Evolutionary conservation across 2,113 vertebrate species (phyloP), one percentile per base, ranked within the genome.

Genomic region (human (Homo sapiens)): DNA sequence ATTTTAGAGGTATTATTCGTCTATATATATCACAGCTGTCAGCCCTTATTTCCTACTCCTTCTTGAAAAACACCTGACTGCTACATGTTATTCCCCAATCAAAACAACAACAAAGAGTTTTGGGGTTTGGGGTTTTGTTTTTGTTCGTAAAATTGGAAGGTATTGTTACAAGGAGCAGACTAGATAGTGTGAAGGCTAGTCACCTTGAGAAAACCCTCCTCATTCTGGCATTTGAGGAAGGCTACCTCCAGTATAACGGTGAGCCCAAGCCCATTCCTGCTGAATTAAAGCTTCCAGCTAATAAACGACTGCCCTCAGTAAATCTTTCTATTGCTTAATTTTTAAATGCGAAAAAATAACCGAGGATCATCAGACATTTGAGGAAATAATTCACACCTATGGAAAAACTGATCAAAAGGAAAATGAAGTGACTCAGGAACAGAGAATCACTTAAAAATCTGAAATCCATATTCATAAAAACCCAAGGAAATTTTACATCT

Each of bases 401-500:
- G 57, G 23, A 25, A 92, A 80, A 93, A 52, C 10, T 22, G 76
- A 88, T 61, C n/a, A 43, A 78, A 89, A 89, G 14, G 30, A 35
- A 89, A 96, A 64, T 35, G 23, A 96, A 18, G 11, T 45, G 57
- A 93, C 82, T 94, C 6, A 91, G 45, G 22, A 95, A 75, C 30
- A 84, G 30, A 76, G 80, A 25, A 81, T 25, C 85, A 80, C 4
- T 30, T 61, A 76, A 30, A 93, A 38, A 25, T 23, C 1, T 89
- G 45, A 76, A 84, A 43, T 89, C 18, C 2, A 4, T 91, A 76
- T 86, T 85, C 81, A 79, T 38, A 91, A 81, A 94, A 57, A 64
- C 13, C 64, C 52, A 66, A 76, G 52, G 32, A 59, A 70, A 96
- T 55, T 79, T 94, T 94, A 27, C 17, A n/a, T 48, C 8, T 68